A percentile compares a stretch with the other conserved stretches of the same genome.
Evolutionary conservation across 2,888 invertebrate genomes (phyloP).

Genomic region (Hanleya hanleyi): DNA sequence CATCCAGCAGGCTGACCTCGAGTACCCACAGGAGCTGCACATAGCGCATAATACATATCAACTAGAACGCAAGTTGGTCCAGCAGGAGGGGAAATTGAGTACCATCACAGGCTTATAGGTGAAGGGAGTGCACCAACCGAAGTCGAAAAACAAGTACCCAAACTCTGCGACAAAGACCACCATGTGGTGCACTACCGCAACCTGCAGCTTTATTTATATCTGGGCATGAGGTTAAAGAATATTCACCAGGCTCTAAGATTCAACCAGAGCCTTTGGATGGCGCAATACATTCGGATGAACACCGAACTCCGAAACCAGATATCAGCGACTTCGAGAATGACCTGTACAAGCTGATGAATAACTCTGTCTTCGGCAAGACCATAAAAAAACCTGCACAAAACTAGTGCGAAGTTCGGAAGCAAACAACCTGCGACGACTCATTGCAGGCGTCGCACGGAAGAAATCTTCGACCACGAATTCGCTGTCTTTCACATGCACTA

Average conservation of each 20-base stretch:
- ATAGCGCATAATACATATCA: not conserved
- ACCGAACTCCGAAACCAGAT: too few species aligned
- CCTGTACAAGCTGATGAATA: slow-evolving; percentile 36
- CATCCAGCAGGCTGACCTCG: not conserved
- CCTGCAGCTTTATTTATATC: too few species aligned
- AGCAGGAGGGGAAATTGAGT: not conserved
- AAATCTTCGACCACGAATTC: slow-evolving; percentile 67
- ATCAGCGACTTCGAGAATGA: not conserved
- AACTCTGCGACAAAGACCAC: not conserved
- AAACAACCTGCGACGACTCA: slow-evolving; percentile 52
- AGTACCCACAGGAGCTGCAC: not conserved
- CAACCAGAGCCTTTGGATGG: not conserved
- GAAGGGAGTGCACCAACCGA: not conserved
- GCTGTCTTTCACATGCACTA: slow-evolving; percentile 56
- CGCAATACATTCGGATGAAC: not conserved
- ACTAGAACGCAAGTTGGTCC: not conserved
- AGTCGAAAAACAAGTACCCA: not conserved
- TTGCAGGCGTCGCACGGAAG: slow-evolving; percentile 31
- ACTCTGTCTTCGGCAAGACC: slow-evolving; percentile 70
- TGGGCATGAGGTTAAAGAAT: not conserved
- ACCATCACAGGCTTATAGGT: not conserved
- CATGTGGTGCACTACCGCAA: not conserved
- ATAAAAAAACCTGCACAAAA: too few species aligned
- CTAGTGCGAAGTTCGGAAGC: slow-evolving; percentile 38
- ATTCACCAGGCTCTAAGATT: not conserved